Evolutionary conservation across 2,797 vertebrate species (phyloP).

Genomic region (Coilia nasus): DNA sequence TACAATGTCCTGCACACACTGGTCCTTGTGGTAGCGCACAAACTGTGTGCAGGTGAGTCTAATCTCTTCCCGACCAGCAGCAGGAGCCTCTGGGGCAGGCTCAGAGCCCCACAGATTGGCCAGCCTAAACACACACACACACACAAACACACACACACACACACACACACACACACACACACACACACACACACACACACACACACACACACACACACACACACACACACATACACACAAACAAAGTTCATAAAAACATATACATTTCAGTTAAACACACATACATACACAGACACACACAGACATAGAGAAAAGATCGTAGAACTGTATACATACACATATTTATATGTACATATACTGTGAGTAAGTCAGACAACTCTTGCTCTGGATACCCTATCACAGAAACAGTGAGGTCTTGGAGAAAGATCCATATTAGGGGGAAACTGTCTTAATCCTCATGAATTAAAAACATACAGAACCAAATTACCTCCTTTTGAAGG

Average conservation of each 20-base stretch:
- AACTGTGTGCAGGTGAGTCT: slow-evolving; percentile 95
- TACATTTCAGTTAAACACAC: neutral
- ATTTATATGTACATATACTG: too few relatives aligned
- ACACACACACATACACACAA: neutral
- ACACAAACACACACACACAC: neutral
- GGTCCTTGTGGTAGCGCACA: slow-evolving; percentile 91
- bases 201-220: neutral
- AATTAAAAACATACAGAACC: neutral
- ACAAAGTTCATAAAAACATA: neutral
- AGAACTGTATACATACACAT: neutral
- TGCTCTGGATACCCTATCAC: too few relatives aligned
- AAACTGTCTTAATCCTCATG: neutral
- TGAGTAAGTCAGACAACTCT: too few relatives aligned
- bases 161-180: neutral
- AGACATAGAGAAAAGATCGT: neutral
- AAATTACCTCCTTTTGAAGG: slow-evolving; percentile 92
- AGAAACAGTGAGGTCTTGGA: neutral
- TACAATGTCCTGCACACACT: slow-evolving; percentile 90
- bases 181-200: slow-evolving; percentile 2
- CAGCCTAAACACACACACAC: slow-evolving; percentile 71
- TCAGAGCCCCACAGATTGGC: slow-evolving; percentile 80
- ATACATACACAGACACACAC: neutral
- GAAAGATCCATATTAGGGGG: too few relatives aligned
- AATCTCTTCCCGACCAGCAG: slow-evolving; percentile 86
- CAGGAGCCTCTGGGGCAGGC: slow-evolving; percentile 61